These are phyloP conservation scores for Cabera pusaria DNA, from an alignment of 2,888 invertebrate species.

Conservation along the genomic window DNA sequence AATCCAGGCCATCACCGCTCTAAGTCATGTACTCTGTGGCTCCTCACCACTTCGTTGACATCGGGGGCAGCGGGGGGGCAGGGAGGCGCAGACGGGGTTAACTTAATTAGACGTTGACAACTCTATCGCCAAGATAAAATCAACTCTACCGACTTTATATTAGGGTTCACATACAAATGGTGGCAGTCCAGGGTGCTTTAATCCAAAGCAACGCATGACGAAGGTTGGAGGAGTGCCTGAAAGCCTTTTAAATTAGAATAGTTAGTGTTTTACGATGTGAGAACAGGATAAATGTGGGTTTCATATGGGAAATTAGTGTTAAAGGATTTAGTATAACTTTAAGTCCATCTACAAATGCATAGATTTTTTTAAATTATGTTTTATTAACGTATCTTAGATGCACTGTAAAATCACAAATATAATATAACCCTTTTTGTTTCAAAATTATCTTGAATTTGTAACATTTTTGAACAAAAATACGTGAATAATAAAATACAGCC, in stretches of 20 bases:
- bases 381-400: no score
- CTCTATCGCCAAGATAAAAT: neutral
- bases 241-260: slow-evolving; percentile 30
- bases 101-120: slow-evolving; percentile 22
- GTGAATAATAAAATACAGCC: no score
- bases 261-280: slow-evolving; percentile 21
- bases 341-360: no score
- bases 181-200: slow-evolving; percentile 14
- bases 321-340: no score
- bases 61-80: slow-evolving; percentile 1
- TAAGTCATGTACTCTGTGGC: slow-evolving; percentile 1
- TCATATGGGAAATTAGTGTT: no score
- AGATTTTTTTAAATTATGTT: no score
- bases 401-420: no score
- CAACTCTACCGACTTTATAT: neutral
- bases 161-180: neutral
- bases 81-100: slow-evolving; percentile 11
- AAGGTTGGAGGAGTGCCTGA: slow-evolving; percentile 26
- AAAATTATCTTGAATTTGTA: no score
- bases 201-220: slow-evolving; percentile 28
- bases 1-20: no score
- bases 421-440: no score
- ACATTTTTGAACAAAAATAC: no score
- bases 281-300: slow-evolving; percentile 8
- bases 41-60: slow-evolving; percentile 10